Evolutionary conservation across 2,797 vertebrate species (phyloP).

Genomic region (Toxotes lorentzi): DNA sequence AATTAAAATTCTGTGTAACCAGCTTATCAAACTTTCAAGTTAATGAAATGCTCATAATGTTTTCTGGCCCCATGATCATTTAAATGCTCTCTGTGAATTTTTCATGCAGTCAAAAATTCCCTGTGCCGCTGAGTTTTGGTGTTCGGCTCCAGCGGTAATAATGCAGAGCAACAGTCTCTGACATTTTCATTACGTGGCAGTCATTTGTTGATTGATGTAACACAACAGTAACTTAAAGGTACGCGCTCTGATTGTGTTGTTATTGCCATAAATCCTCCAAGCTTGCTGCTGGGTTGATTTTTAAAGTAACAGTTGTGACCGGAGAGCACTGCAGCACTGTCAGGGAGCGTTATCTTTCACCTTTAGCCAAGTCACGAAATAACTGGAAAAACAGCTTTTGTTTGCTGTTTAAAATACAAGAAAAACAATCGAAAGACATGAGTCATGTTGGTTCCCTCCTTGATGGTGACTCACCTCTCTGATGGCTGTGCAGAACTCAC

Average conservation of each 20-base stretch:
- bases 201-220: constrained; percentile 41
- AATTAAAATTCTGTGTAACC: constrained; percentile 56
- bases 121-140: constrained; percentile 10
- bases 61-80: constrained; percentile 30
- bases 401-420: background rate
- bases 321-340: background rate
- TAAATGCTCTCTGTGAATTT: constrained; percentile 8
- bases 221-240: constrained; percentile 30
- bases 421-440: constrained; percentile 13
- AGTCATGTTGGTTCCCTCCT: constrained; percentile 18
- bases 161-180: constrained; percentile 31
- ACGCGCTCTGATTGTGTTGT: background rate
- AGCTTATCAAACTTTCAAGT: constrained; percentile 44
- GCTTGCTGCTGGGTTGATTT: background rate
- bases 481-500: constrained; percentile 99
- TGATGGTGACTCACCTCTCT: constrained; percentile 91
- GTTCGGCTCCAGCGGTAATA: constrained; percentile 27
- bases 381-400: background rate
- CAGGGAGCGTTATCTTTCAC: background rate
- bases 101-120: constrained; percentile 17
- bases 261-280: background rate
- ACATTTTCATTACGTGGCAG: constrained; percentile 47
- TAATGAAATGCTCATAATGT: constrained; percentile 55
- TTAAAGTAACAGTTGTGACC: background rate
- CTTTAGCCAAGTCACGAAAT: background rate